Conservation (phyloP, 2,113 vertebrate species). For the Cyanocitta stelleri region DNA sequence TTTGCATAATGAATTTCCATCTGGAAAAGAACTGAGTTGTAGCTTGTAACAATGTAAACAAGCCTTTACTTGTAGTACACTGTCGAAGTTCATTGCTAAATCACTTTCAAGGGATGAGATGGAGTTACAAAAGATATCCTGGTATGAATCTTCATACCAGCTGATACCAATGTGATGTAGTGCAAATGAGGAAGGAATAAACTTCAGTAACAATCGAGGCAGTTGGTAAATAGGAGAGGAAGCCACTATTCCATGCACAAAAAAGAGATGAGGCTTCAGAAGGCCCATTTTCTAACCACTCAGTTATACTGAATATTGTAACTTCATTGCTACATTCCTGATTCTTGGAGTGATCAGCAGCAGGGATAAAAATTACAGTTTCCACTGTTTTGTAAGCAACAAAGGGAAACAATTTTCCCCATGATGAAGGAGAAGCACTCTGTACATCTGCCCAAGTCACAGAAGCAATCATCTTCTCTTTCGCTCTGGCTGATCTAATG, state of each 20-base stretch:
- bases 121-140: background rate
- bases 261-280: background rate
- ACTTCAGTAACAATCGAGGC: background rate
- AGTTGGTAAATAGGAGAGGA: background rate
- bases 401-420: background rate
- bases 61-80: background rate
- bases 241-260: background rate
- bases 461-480: background rate
- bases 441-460: background rate
- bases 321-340: background rate
- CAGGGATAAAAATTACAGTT: background rate
- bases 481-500: background rate
- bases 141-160: background rate
- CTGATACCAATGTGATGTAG: background rate
- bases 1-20: background rate
- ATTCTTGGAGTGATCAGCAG: background rate
- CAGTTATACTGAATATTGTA: background rate
- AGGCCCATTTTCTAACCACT: background rate
- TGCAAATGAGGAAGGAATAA: background rate
- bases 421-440: background rate
- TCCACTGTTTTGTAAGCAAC: background rate
- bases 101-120: background rate
- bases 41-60: background rate
- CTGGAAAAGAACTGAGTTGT: background rate
- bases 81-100: background rate